Evolutionary conservation across 2,113 vertebrate species (phyloP), one percentile per base, ranked within the genome.

Genomic region (Rhineura floridana): DNA sequence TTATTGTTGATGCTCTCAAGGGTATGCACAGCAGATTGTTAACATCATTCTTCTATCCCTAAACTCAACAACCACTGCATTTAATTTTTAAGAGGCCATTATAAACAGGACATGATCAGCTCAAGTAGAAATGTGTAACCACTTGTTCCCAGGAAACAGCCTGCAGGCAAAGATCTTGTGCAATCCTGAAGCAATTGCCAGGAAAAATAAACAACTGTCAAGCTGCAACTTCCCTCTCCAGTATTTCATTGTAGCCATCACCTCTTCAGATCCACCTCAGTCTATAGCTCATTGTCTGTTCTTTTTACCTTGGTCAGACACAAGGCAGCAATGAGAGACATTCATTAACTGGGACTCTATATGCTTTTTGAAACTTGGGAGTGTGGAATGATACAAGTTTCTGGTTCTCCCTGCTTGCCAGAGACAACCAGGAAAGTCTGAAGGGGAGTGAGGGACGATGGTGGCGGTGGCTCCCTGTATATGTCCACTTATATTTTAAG

Each of bases 71-170:
- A 75, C 23, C 42, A 83, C 70, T 50, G 46, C n/a, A 13, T 39
- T 76, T 50, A 65, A 33, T 88, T 76, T 83, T 65, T 75, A 50
- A 88, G 72, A 52, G 55, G 72, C 21, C 81, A 83, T 77, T 88
- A 76, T 88, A 83, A 88, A 88, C 87, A 88, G 81, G 87, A 88
- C 72, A 77, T 33, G 46, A 65, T 88, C 72, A 83, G 59, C 48
- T 77, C 81, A 55, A 83, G 80, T 23, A 46, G 78, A 87, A 70
- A 87, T 30, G 70, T 77, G 72, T 83, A 88, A 42, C 72, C 44
- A 52, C 44, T 83, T 88, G 81, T 83, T 83, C 87, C 72, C 76
- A 36, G 70, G 67, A 83, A 76, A 83, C 59, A 88, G 59, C 81
- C 72, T 55, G 25, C 75, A 28, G 86, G 87, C 81, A 83, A 83